Base-by-base conservation (phyloP, 2,888 invertebrate species). In the Caenorhabditis imperialis region DNA sequence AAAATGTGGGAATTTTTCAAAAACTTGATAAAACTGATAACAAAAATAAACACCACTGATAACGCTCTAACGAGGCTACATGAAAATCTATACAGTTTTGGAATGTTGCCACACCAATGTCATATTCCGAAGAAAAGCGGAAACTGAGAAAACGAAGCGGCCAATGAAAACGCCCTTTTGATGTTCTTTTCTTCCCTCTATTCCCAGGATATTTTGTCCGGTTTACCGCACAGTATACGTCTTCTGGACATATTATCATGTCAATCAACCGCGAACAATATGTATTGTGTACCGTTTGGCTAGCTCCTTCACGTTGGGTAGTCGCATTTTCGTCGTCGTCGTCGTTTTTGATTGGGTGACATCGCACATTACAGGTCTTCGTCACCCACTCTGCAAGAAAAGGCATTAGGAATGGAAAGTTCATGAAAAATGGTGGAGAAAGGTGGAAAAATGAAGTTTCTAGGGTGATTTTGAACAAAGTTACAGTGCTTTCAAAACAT, bases 251-350 rank as follows among this genome's bases (percentile, higher is more conserved):
- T 38, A 47, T 44, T 50, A 48, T 35, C 50, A 51, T 61, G 60
- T 48, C 53, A 70, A 70, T 60, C 53, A 54, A 60, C 54, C 60
- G n/a, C n/a, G n/a, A n/a, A n/a, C n/a, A n/a, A n/a, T n/a, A n/a
- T n/a, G n/a, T n/a, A n/a, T n/a, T n/a, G n/a, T n/a, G n/a, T n/a
- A 73, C 73, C 73, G 54, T 45, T 67, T 73, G 37, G 73, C 73
- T 50, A 73, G 67, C 33, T 73, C 73, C 38, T 54, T 65, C 12
- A 73, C 73, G 45, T 42, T 73, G 12, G 67, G 73, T 45, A 73
- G 55, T 48, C 61, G 65, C 73, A 67, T 73, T 42, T 58, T 65
- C 33, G 42, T 44, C 33, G 42, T 60, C 57, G 51, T 48, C 44
- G 58, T 60, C 38, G 22, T 33, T 48, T 35, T 35, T 30, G 44